Evolutionary conservation across 2,888 invertebrate genomes (phyloP), one percentile per base, ranked within the genome.

Genomic region (Agrotis exclamationis): DNA sequence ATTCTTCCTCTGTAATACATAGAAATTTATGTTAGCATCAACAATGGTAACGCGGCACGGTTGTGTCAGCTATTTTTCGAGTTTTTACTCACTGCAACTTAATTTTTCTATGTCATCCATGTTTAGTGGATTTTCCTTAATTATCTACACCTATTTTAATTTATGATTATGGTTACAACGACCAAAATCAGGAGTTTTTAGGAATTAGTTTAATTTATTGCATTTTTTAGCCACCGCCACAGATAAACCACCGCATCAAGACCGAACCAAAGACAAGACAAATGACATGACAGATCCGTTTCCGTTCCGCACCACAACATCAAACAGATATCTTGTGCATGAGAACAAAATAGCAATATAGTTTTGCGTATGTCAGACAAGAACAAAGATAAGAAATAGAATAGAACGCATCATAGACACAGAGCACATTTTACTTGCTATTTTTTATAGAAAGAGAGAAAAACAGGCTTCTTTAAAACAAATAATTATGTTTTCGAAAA

Each of bases 91-190:
- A 96, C 96, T 96, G 80, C 96, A 96, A 89, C 95, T 95, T 65
- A 96, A 82, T 90, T 95, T 95, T 77, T 95, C 95, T 70, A 94
- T 70, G 28, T 94, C 92, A 53, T 95, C 95, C 94, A 95, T 85
- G 0, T 47, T 93, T 50, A 56, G 73, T 63, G 50, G 63, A 50
- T 69, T 66, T 3, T 60, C 45, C 11, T 48, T 28, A 28, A 66
- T 5, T 68, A 51, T 45, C 28, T 22, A n/a, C 11, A 39, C 9
- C 16, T 69, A 58, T 14, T 57, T 62, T 68, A 70, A 48, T 0
- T 47, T 59, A 64, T 47, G 48, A 33, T 2, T 58, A 51, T 33
- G 4, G 16, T 47, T 48, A 33, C 24, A 59, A 1, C 3, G 13
- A 11, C 3, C 11, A 39, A 47, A 64, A 54, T 51, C 3, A 16